Evolutionary conservation across 2,113 vertebrate genomes (phyloP).

Genomic region (Microcebus murinus): DNA sequence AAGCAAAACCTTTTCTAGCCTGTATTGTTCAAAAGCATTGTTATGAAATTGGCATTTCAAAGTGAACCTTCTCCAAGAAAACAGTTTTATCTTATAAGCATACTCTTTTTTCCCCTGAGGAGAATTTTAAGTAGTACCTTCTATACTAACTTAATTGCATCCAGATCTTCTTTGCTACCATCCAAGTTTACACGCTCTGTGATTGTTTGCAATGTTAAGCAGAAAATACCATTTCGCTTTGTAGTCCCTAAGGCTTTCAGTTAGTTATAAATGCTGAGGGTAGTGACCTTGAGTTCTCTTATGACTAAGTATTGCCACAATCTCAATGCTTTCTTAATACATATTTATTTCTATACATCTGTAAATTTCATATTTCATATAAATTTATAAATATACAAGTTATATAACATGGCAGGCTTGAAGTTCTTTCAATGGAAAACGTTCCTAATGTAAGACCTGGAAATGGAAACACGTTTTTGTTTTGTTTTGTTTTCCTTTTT

Average conservation of each 20-base stretch:
- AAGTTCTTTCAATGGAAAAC: neutral
- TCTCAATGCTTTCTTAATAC: neutral
- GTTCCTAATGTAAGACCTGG: neutral
- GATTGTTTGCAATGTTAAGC: neutral
- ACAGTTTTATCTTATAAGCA: neutral
- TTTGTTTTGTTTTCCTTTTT: neutral
- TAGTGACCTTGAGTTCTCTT: neutral
- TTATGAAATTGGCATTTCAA: conserved; percentile 8
- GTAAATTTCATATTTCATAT: neutral
- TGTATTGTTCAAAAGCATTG: neutral
- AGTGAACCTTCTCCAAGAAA: conserved; percentile 18
- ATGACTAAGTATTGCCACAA: neutral
- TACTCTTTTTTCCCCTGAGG: neutral
- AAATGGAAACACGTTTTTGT: neutral
- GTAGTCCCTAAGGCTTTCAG: neutral
- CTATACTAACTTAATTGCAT: conserved; percentile 9
- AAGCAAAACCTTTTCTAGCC: neutral
- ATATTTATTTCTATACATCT: neutral
- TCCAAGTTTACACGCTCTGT: neutral
- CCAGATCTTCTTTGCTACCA: neutral
- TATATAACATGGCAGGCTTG: neutral
- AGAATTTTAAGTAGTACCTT: conserved; percentile 26
- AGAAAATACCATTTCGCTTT: conserved; percentile 37
- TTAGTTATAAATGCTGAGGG: neutral
- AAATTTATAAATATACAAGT: neutral